Evolutionary conservation across 1,140 invertebrate species (phyloP), one percentile per base, ranked within the genome.

Genomic region (Nebria ingens): DNA sequence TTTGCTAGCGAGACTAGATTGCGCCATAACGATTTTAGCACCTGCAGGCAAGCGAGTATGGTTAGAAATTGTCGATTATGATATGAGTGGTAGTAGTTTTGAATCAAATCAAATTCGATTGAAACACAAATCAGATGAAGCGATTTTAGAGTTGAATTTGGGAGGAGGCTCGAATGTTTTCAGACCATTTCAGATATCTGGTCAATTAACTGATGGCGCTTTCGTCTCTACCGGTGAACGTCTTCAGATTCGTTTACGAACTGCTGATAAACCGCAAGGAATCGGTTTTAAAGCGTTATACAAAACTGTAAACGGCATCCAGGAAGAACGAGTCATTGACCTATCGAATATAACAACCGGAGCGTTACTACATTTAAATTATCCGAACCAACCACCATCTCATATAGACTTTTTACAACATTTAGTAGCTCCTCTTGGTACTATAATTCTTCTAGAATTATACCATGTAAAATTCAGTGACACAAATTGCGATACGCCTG

Each of bases 1-100:
- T 61, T 71, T 86, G 34, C 68, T 87, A 2, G 73, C 81, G 0
- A 72, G 76, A 56, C 64, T 87, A n/a, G 78, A 86, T 62, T 89
- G 86, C 62, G 75, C 78, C 6, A 77, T 80, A 22, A 79, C 78
- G 1, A 80, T 87, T 22, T 66, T 80, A 19, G 83, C 84, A 15
- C 80, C 83, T 15, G 58, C 70, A 65, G 79, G 79, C 13, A 78
- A 77, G 65, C 68, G 79, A 49, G 75, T 87, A 1, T 84, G 81
- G 75, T 65, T 87, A 1, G 81, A 84, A 64, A 79, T 87, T n/a
- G 68, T 71, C 40, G 73, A 73, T 51, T 29, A 58, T 21, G 59
- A 60, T 40, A 51, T 60, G n/a, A 52, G 56, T 19, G 54, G 52
- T 1, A 20, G 45, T 15, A 21, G 52, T 12, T 54, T 57, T 15